phyloP scores from a whole-genome alignment of 2,888 invertebrate genomes.

The Caenorhabditis imperialis region DNA sequence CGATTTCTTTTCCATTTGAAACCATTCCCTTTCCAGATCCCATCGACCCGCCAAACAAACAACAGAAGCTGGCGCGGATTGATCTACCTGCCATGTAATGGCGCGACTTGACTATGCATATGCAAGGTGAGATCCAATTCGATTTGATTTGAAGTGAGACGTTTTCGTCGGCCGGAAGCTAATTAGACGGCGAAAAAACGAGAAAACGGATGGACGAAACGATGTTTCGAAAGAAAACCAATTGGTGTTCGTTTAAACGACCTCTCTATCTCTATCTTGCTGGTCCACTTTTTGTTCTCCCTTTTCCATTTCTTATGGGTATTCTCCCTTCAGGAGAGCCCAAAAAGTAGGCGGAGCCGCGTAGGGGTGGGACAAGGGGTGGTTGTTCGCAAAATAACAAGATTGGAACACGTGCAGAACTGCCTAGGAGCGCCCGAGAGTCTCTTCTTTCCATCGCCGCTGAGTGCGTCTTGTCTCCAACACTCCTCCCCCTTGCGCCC shows the following conservation, averaged over 20 bases:
- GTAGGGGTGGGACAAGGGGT: slow-evolving; percentile 3
- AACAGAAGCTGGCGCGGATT: slow-evolving; percentile 4
- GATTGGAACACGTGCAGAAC: slow-evolving; percentile 53
- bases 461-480: slow-evolving; percentile 45
- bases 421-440: slow-evolving; percentile 24
- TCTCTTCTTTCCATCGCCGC: slow-evolving; percentile 40
- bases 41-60: slow-evolving; percentile 23
- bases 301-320: too few species aligned
- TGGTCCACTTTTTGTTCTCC: too few species aligned
- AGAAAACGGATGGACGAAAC: slow-evolving; percentile 19
- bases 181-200: too few species aligned
- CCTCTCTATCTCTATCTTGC: too few species aligned
- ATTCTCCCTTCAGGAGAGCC: too few species aligned
- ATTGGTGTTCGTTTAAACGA: too few species aligned
- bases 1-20: neutral
- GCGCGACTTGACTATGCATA: slow-evolving; percentile 59
- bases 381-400: slow-evolving; percentile 49
- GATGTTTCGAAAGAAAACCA: slow-evolving; percentile 30
- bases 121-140: slow-evolving; percentile 44
- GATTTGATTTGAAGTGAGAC: slow-evolving; percentile 7
- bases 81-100: slow-evolving; percentile 52
- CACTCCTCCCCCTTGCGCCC: too few species aligned
- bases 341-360: slow-evolving; percentile 29
- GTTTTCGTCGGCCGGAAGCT: slow-evolving; percentile 35
- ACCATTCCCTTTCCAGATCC: slow-evolving; percentile 23